Evolutionary conservation across 2,888 invertebrate species (phyloP).

Genomic region (Hyles lineata): DNA sequence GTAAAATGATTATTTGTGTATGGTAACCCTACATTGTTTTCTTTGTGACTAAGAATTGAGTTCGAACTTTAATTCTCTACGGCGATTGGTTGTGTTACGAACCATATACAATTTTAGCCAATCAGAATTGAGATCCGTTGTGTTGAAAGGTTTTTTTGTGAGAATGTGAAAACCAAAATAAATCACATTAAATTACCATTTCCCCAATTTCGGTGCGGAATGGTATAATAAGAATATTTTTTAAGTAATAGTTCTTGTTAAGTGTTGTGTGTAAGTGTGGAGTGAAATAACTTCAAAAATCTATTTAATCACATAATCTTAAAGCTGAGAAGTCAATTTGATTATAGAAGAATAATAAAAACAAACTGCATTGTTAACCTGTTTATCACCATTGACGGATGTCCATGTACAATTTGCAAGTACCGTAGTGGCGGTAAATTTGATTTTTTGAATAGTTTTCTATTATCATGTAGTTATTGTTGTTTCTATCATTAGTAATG

Average conservation of each 20-base stretch:
- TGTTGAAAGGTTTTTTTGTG: background rate
- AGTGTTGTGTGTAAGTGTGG: conserved; percentile 47
- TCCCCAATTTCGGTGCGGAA: conserved; percentile 54
- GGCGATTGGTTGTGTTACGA: conserved; percentile 12
- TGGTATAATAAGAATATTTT: conserved; percentile 49
- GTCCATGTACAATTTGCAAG: conserved; percentile 81
- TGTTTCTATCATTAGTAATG: conserved; percentile 59
- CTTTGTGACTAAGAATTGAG: background rate
- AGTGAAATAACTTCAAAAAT: conserved; percentile 42
- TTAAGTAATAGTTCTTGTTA: conserved; percentile 50
- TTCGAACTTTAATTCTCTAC: background rate
- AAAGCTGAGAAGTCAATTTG: conserved; percentile 35
- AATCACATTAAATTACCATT: conserved; percentile 66
- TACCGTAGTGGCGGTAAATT: conserved; percentile 81
- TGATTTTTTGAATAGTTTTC: conserved; percentile 63
- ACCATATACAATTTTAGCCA: background rate
- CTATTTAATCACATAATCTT: conserved; percentile 35
- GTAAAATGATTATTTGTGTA: background rate
- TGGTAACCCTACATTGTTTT: conserved; percentile 19
- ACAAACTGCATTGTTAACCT: conserved; percentile 76
- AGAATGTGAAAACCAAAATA: conserved; percentile 44
- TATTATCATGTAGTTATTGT: conserved; percentile 59
- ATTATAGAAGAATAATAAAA: conserved; percentile 46
- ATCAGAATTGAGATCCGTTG: background rate
- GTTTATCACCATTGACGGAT: conserved; percentile 83